A percentile compares a stretch with the other conserved stretches of the same genome.
Evolutionary conservation across 2,888 invertebrate genomes (phyloP).

Genomic region (Noctua fimbriata): DNA sequence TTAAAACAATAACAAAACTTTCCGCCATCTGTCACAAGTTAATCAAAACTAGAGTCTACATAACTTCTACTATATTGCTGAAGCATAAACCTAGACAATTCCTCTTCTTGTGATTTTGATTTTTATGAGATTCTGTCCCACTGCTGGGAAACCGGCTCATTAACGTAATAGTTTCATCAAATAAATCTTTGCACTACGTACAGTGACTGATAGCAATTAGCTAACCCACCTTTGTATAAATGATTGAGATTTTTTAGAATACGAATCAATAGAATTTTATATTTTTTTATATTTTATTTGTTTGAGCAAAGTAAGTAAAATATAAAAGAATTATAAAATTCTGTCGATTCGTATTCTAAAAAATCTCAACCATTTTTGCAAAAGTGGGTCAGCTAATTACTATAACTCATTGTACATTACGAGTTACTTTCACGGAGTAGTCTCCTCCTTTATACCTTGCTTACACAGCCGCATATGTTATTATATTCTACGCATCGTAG

Average conservation of each 20-base stretch:
- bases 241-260: no score
- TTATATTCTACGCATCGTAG: slow-evolving; percentile 23
- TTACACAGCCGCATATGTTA: neutral
- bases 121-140: neutral
- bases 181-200: neutral
- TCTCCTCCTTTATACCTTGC: neutral
- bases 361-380: no score
- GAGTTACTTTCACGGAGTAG: neutral
- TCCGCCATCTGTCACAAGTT: neutral
- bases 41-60: neutral
- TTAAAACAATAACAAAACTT: neutral
- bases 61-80: neutral
- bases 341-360: no score
- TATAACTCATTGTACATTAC: no score
- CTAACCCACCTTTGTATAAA: no score
- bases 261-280: no score
- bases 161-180: neutral
- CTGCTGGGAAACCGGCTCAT: neutral
- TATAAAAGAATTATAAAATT: no score
- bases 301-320: no score
- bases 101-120: neutral
- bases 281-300: no score
- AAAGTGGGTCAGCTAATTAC: no score
- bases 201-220: no score
- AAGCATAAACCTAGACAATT: neutral